Evolutionary conservation across 2,888 invertebrate species (phyloP).

Genomic region (Eustalomyia histrio): DNA sequence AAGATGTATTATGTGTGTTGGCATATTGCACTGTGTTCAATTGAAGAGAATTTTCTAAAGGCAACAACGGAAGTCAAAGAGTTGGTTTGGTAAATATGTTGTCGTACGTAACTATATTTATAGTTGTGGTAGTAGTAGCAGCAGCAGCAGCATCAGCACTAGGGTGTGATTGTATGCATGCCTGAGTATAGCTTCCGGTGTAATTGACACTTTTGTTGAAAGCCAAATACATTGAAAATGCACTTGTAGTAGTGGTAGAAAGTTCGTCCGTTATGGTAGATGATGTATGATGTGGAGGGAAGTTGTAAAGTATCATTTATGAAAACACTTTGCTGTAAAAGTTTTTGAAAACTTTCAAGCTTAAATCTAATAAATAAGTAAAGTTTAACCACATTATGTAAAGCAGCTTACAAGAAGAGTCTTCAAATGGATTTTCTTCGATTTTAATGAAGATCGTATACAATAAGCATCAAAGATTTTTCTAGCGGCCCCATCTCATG

Average conservation of each 20-base stretch:
- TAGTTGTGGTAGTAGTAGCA: neutral
- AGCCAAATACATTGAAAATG: slow-evolving; percentile 52
- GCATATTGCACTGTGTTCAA: neutral
- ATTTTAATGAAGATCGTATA: too few relatives aligned
- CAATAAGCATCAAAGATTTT: too few relatives aligned
- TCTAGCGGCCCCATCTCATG: too few relatives aligned
- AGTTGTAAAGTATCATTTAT: neutral
- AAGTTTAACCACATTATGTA: too few relatives aligned
- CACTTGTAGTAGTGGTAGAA: slow-evolving; percentile 27
- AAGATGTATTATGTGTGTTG: too few relatives aligned
- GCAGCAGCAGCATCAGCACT: neutral
- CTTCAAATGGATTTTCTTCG: too few relatives aligned
- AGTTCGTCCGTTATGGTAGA: neutral
- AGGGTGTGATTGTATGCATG: slow-evolving; percentile 35
- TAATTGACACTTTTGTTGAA: slow-evolving; percentile 65
- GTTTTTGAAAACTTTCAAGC: neutral
- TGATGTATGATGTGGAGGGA: slow-evolving; percentile 31
- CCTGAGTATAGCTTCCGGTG: slow-evolving; percentile 62
- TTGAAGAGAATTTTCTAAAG: slow-evolving; percentile 20
- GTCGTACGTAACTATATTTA: neutral
- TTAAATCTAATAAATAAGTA: too few relatives aligned
- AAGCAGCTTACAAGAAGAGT: too few relatives aligned
- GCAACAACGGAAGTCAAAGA: slow-evolving; percentile 57
- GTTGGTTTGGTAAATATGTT: slow-evolving; percentile 46
- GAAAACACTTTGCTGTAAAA: neutral